Evolutionary conservation across 1,140 invertebrate species (phyloP).

Genomic region (Neodiprion lecontei): DNA sequence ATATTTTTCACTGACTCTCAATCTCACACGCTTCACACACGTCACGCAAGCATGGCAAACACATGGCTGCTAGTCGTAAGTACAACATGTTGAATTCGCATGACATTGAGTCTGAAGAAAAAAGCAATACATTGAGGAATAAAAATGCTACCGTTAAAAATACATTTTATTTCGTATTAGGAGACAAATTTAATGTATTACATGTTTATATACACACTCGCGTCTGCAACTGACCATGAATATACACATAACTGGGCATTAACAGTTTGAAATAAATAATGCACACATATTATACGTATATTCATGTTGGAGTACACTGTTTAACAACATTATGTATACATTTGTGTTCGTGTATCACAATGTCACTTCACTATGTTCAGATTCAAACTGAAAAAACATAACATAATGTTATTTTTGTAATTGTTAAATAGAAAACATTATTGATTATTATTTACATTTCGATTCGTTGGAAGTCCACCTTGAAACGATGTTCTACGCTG

Average conservation of each 20-base stretch:
- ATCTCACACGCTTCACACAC: no score
- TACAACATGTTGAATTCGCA: no score
- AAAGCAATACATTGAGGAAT: not conserved
- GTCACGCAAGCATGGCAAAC: no score
- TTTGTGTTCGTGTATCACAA: not conserved
- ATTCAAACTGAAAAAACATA: not conserved
- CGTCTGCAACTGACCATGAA: not conserved
- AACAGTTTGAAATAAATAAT: not conserved
- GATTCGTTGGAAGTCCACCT: constrained; percentile 6
- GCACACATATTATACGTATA: not conserved
- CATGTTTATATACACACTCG: constrained; percentile 8
- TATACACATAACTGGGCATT: not conserved
- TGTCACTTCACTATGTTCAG: not conserved
- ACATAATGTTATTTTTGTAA: not conserved
- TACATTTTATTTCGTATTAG: constrained; percentile 18
- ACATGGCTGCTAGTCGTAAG: no score
- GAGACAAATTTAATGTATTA: constrained; percentile 13
- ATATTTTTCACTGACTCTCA: no score
- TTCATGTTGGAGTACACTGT: not conserved
- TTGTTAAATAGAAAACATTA: constrained; percentile 5
- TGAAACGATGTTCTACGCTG: not conserved
- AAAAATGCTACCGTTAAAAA: constrained; percentile 6
- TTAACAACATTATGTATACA: not conserved
- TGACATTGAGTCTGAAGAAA: not conserved
- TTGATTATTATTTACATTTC: not conserved